Conservation (phyloP, 2,113 vertebrate species). For the Nothocercus julius region DNA sequence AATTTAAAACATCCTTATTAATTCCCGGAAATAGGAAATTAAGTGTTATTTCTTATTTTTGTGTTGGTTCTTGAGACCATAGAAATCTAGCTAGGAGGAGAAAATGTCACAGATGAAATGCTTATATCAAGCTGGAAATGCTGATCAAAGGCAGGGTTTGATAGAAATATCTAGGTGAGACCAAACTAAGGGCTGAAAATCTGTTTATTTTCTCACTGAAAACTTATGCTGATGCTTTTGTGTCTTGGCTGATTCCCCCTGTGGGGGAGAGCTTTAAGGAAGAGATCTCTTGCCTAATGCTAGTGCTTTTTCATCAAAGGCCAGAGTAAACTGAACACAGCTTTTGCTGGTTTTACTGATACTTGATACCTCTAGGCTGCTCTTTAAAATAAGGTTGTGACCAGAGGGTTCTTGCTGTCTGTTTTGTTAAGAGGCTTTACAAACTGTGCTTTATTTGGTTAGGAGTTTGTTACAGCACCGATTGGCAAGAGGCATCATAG, state of each 20-base stretch:
- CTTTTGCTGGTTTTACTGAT: not conserved
- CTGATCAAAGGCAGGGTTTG: not conserved
- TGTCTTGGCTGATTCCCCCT: not conserved
- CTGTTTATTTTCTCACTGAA: not conserved
- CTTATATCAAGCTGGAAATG: not conserved
- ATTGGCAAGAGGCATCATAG: not conserved
- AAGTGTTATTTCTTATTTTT: not conserved
- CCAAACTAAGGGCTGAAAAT: not conserved
- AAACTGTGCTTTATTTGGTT: not conserved
- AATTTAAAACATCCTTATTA: not conserved
- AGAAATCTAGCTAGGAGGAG: not conserved
- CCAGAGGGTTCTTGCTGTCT: not conserved
- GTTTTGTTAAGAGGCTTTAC: not conserved
- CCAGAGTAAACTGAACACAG: not conserved
- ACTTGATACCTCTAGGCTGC: not conserved
- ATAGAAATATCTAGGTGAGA: not conserved
- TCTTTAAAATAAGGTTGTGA: not conserved
- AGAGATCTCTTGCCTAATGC: not conserved
- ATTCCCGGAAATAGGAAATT: not conserved
- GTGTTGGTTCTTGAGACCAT: not conserved
- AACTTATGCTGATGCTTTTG: not conserved
- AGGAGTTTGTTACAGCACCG: not conserved
- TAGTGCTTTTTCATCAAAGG: not conserved
- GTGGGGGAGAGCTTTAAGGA: not conserved
- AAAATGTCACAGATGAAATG: not conserved